phyloP scores from a whole-genome alignment of 2,113 vertebrate species.

The Lethenteron camtschaticum region DNA sequence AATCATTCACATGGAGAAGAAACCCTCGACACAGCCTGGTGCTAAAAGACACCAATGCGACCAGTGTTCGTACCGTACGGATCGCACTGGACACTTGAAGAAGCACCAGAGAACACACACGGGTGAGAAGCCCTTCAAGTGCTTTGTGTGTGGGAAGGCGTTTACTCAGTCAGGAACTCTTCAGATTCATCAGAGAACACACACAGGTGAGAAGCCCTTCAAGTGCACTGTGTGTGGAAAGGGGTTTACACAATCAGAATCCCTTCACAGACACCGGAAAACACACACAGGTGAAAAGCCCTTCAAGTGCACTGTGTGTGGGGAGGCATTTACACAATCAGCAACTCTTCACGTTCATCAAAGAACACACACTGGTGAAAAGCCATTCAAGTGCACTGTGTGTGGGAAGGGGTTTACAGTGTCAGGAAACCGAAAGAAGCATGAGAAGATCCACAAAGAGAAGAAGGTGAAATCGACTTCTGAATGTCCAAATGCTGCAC shows the following conservation, averaged over 20 bases:
- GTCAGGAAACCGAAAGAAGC: conserved; percentile 1
- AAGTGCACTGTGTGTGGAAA: background rate
- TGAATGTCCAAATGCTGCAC: too few relatives aligned
- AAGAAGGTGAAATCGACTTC: too few relatives aligned
- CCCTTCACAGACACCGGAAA: background rate
- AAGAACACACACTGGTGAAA: background rate
- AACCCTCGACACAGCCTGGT: background rate
- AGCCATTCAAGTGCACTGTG: background rate
- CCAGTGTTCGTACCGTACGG: background rate
- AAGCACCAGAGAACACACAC: background rate
- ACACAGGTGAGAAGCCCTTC: conserved; percentile 3
- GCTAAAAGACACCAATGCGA: background rate
- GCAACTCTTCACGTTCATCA: background rate
- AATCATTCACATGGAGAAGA: background rate
- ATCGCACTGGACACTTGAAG: background rate
- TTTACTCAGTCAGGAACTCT: background rate
- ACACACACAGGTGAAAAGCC: background rate
- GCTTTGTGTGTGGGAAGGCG: background rate
- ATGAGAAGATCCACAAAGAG: background rate
- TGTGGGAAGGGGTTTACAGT: conserved; percentile 1
- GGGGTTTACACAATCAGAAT: background rate
- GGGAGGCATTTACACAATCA: background rate
- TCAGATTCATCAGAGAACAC: background rate
- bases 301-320: background rate
- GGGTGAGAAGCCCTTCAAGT: conserved; percentile 5